Conservation (phyloP, 2,797 vertebrate genomes). For the Melanotaenia boesemani region DNA sequence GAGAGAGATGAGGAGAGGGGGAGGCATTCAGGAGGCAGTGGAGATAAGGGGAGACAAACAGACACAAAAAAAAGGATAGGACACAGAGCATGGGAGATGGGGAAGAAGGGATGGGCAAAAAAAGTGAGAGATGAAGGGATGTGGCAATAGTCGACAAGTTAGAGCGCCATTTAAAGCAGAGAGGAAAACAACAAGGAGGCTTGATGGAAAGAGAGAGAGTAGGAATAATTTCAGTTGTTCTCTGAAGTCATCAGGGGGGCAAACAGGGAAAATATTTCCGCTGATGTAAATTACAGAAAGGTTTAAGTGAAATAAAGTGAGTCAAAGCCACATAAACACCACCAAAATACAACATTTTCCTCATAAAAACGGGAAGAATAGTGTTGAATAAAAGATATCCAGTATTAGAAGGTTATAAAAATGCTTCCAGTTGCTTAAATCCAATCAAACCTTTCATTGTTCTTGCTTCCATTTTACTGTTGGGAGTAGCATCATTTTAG, state of each 20-base stretch:
- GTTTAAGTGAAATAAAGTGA: background rate
- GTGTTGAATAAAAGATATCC: background rate
- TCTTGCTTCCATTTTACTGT: background rate
- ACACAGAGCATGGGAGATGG: conserved; percentile 22
- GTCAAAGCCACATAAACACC: background rate
- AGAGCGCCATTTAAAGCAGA: conserved; percentile 51
- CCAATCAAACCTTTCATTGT: background rate
- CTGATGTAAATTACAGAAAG: background rate
- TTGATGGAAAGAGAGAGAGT: conserved; percentile 13
- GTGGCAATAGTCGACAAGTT: conserved; percentile 34
- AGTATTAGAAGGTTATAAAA: background rate
- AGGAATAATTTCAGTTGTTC: background rate
- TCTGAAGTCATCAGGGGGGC: background rate
- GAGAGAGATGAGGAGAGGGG: conserved; percentile 22
- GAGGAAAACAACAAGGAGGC: conserved; percentile 20
- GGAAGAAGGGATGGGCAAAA: conserved; percentile 33
- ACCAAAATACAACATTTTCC: background rate
- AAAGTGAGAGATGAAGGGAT: conserved; percentile 50
- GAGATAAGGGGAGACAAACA: conserved; percentile 35
- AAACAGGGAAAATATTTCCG: background rate
- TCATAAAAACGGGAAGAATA: background rate
- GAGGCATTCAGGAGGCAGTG: conserved; percentile 21
- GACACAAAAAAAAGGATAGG: conserved; percentile 7
- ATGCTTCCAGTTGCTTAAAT: background rate
- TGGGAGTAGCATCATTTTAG: background rate